Percentiles rank a stretch among this genome's conserved stretches.
These are phyloP conservation scores for Hirundichthys speculiger DNA, from an alignment of 2,113 vertebrate genomes.

Conservation along the genomic window DNA sequence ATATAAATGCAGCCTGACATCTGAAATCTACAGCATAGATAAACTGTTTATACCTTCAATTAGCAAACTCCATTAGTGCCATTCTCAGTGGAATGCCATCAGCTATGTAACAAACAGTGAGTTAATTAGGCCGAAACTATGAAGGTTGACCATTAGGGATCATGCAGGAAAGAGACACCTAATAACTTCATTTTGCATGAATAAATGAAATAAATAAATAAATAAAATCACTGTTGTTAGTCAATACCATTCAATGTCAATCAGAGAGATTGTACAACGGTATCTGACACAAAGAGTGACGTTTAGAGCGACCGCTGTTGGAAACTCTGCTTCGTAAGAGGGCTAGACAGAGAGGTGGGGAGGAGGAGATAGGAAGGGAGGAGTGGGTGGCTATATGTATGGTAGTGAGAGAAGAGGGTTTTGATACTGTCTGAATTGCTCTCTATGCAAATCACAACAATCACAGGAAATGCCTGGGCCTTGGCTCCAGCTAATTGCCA, in stretches of 20 bases:
- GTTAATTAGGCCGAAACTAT: slow-evolving; percentile 57
- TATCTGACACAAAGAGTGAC: slow-evolving; percentile 27
- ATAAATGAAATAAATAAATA: slow-evolving; percentile 7
- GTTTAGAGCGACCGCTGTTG: slow-evolving; percentile 61
- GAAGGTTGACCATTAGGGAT: slow-evolving; percentile 35
- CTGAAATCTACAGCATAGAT: not conserved
- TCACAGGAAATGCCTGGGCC: slow-evolving; percentile 82
- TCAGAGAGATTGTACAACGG: slow-evolving; percentile 4
- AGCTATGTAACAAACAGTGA: slow-evolving; percentile 45
- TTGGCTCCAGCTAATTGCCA: slow-evolving; percentile 78
- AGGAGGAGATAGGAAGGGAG: slow-evolving; percentile 36
- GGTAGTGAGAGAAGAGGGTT: slow-evolving; percentile 37
- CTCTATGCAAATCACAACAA: slow-evolving; percentile 82
- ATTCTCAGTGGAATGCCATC: slow-evolving; percentile 40
- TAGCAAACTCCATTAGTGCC: slow-evolving; percentile 59
- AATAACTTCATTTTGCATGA: slow-evolving; percentile 7
- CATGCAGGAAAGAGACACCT: not conserved
- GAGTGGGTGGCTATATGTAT: slow-evolving; percentile 29
- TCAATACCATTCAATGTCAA: slow-evolving; percentile 26
- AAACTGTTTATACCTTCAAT: slow-evolving; percentile 51
- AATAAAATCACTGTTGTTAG: slow-evolving; percentile 19
- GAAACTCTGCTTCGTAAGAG: slow-evolving; percentile 26
- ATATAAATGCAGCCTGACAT: slow-evolving; percentile 19
- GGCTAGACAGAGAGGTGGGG: slow-evolving; percentile 8
- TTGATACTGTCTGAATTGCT: slow-evolving; percentile 72